A percentile compares a stretch with the other conserved stretches of the same genome.
Conservation (phyloP, 2,113 vertebrate genomes). For the Elanus axillaris region DNA sequence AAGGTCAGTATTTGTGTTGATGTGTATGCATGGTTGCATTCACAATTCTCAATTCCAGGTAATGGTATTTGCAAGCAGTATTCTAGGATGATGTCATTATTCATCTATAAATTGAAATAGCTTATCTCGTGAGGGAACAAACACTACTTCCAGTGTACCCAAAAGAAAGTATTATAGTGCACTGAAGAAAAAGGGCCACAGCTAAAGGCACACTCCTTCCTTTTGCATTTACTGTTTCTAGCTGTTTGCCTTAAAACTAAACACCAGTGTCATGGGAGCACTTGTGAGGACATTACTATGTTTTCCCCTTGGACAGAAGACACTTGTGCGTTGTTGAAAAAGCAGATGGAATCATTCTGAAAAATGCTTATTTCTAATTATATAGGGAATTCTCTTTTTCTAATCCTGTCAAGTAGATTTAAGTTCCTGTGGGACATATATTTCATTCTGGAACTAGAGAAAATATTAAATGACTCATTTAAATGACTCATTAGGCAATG, state of each 20-base stretch:
- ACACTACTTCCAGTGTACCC: not conserved
- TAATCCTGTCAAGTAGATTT: not conserved
- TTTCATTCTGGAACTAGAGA: not conserved
- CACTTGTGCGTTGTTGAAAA: not conserved
- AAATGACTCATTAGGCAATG: not conserved
- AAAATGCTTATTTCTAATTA: slow-evolving; percentile 21
- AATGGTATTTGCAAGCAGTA: not conserved
- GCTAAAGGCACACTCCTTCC: not conserved
- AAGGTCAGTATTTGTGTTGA: not conserved
- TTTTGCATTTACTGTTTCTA: not conserved
- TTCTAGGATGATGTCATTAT: not conserved
- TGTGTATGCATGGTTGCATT: not conserved
- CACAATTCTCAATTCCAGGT: not conserved
- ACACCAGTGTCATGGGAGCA: not conserved
- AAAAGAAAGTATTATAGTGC: not conserved
- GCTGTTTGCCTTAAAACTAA: not conserved
- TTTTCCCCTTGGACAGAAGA: slow-evolving; percentile 13
- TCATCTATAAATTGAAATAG: not conserved
- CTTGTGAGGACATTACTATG: not conserved
- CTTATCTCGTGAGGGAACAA: not conserved
- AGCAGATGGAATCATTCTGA: slow-evolving; percentile 38
- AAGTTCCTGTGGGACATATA: not conserved
- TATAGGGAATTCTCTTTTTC: not conserved
- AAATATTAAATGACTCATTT: not conserved
- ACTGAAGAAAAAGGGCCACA: not conserved